Conservation (phyloP, 23 tunicate species). For the Styela plicata region DNA sequence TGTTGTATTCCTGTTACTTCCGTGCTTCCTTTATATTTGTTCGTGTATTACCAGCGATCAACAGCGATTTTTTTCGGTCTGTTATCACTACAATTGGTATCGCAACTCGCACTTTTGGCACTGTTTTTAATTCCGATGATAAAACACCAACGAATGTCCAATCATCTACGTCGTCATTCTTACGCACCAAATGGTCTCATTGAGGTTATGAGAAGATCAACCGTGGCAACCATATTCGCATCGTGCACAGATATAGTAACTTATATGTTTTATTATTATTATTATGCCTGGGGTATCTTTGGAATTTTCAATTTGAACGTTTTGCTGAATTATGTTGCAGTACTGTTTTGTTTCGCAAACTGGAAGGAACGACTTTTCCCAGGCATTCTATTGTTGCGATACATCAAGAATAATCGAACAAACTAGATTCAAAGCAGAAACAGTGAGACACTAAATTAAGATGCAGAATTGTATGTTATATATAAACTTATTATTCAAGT, state of each 20-base stretch:
- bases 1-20: neutral
- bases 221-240: neutral
- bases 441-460: too few relatives aligned
- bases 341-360: neutral
- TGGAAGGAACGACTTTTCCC: neutral
- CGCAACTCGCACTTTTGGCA: neutral
- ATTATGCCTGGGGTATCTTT: neutral
- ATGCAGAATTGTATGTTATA: too few relatives aligned
- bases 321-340: neutral
- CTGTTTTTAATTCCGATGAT: neutral
- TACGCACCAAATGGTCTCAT: neutral
- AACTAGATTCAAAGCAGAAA: too few relatives aligned
- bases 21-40: too few relatives aligned
- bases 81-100: neutral
- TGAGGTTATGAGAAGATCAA: neutral
- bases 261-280: too few relatives aligned
- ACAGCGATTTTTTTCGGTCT: neutral
- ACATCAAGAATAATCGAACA: too few relatives aligned
- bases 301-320: neutral
- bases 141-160: neutral
- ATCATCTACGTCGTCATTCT: neutral
- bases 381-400: too few relatives aligned
- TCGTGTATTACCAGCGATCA: too few relatives aligned
- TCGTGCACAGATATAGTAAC: neutral
- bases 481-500: too few relatives aligned